Evolutionary conservation across 2,888 invertebrate genomes (phyloP).

Genomic region (Dascillus cervinus): DNA sequence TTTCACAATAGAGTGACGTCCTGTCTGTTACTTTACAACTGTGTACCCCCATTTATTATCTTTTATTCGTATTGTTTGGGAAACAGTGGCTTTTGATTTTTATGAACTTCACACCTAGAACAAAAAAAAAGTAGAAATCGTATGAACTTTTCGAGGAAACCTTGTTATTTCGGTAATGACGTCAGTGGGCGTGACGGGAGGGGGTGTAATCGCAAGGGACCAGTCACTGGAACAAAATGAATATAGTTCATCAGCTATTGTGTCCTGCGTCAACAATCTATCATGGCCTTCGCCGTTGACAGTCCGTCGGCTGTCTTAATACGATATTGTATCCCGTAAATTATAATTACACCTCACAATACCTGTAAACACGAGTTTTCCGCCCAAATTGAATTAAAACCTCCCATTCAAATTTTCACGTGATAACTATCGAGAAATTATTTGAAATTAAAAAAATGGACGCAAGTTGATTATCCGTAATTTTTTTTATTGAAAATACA

Average conservation of each 20-base stretch:
- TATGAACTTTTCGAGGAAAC: background rate
- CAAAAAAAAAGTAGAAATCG: background rate
- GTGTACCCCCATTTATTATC: too few species aligned
- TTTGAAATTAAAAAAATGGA: background rate
- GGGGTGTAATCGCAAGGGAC: background rate
- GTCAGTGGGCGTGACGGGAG: background rate
- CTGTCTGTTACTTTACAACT: too few species aligned
- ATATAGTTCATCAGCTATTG: background rate
- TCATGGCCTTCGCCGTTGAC: background rate
- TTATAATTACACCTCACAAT: too few species aligned
- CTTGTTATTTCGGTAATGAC: background rate
- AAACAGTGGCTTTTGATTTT: too few species aligned
- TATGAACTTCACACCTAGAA: too few species aligned
- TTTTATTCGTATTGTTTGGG: too few species aligned
- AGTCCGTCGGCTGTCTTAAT: background rate
- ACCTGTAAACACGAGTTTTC: too few species aligned
- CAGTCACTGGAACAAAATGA: background rate
- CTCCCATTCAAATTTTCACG: too few species aligned
- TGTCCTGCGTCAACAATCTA: background rate
- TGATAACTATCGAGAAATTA: conserved; percentile 5
- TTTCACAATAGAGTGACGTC: too few species aligned
- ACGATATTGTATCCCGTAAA: background rate
- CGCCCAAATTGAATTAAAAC: too few species aligned
- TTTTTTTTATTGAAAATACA: too few species aligned
- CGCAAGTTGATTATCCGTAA: background rate